Base-by-base conservation (phyloP, 1,140 invertebrate species). In the Microplitis mediator region DNA sequence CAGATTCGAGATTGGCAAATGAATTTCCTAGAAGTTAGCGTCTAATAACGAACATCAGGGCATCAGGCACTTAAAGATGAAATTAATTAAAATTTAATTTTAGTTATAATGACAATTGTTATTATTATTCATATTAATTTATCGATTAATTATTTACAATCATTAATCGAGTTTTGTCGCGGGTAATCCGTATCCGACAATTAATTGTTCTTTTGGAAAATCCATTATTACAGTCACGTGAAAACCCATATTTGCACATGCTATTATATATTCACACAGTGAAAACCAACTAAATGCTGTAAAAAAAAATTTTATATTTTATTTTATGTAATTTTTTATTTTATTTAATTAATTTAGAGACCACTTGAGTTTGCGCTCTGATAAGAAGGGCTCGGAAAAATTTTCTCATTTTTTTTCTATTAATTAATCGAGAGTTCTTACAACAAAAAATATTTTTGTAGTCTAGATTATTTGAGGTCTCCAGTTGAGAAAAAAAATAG, bases 261-360 rank as follows among this genome's bases (percentile, higher is more conserved):
- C 95, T 81, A 97, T 93, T 74, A 96, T 90, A 85, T 97, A 97
- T 83, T 97, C 95, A 83, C 95, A 96, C 56, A 96, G 89, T 3
- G 95, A 95, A 87, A 97, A 97, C 93, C 93, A 95, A 83, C 95
- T 97, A 86, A 97, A 97, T 71, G 95, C 95, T 97, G 88, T 76
- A 90, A 88, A 70, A 72, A 80, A 72, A 79, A 74, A 75, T 63
- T 54, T 68, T 3, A 58, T 56, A 56, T 36, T 31, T 9, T 4
- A 23, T 23, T 23, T 23, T 1, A 23, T 23, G 23, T 51, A 50
- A 45, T 61, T 52, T 11, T 61, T 61, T 52, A 58, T 54, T 51
- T 23, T 4, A 16, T 6, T 45, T 32, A 16, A 23, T 4, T 16
- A n/a, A 66, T 9, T 4, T 14, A 31, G 16, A 23, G n/a, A 34